Evolutionary conservation across 2,797 vertebrate genomes (phyloP), one percentile per base, ranked within the genome.

Genomic region (Bovichtus diacanthus): DNA sequence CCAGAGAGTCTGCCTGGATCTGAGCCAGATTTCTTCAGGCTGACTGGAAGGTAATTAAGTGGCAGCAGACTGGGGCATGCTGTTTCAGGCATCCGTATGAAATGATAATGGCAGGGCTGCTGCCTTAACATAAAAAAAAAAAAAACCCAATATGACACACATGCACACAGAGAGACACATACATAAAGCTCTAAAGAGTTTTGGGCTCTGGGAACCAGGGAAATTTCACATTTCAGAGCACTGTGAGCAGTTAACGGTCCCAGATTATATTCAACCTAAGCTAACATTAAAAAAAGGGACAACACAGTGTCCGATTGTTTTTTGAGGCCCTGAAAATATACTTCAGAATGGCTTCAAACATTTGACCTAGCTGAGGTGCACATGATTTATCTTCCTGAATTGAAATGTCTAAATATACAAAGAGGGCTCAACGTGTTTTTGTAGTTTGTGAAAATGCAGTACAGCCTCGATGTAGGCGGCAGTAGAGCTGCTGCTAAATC

Each of bases 21-120:
- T 74, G n/a, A 89, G 90, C 93, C 91, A 94, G 86, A 87, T 84
- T 86, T 85, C 85, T 82, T 76, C 88, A 87, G 87, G 86, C 86
- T 85, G 87, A 90, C 83, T 89, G 83, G 84, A 90, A 91, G 91
- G 87, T 94, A 94, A 93, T 94, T 93, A 94, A 93, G 86, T 93
- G 88, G 88, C 91, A 93, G 91, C 85, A 90, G 92, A 91, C 79
- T 90, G 88, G 88, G 90, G 75, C 88, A 85, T 85, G 87, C 91
- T 93, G 92, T 89, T 92, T 90, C 88, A 91, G 88, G 84, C 84
- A 84, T 88, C 66, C 41, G 9, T 81, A 88, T 87, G 87, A 92
- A 89, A 89, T 87, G 80, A 89, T 85, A 85, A 87, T 82, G 74
- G 84, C 63, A 78, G 69, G 49, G 54, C 81, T 88, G 70, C 81